Base-by-base conservation (phyloP, 2,888 invertebrate genomes). In the Hyles lineata region DNA sequence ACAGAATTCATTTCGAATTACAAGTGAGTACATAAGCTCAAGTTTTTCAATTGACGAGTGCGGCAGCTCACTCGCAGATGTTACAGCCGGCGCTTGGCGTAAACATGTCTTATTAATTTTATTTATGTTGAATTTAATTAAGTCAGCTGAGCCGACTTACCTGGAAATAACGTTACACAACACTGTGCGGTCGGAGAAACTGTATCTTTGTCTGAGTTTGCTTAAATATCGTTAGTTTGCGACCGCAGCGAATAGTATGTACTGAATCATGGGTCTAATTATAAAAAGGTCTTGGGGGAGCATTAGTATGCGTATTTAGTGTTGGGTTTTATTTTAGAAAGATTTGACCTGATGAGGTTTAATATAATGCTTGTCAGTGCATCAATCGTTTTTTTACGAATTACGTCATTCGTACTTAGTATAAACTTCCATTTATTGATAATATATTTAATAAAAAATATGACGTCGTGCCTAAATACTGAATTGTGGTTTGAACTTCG, bases 31-130 rank as follows among this genome's bases (percentile, higher is more conserved):
- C 4, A 50, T 43, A 43, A 23, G 67, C 67, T 67, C 50, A 67
- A 50, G 23, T 67, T 67, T 67, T 67, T 50, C 50, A 23, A 67
- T 67, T 21, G 55, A 55, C 55, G 50, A 21, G 50, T 50, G 50
- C 67, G 67, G 23, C 67, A 23, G 35, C 62, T 21, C n/a, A 7
- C 62, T n/a, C 21, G 67, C 67, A 67, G 67, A 67, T 67, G 67
- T 50, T 67, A 23, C 15, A 43, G 11, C 62, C 15, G 15, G 23
- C 17, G 21, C 67, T 55, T n/a, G 23, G 23, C 50, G 43, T 50
- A 50, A 67, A 67, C 67, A 67, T 50, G 67, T 67, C 67, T 67
- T 67, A 67, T 67, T 50, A 67, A 67, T 67, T 50, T 67, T 67
- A 67, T 67, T 67, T 67, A 50, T 43, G 50, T 23, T 50, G 21